Evolutionary conservation across 2,888 invertebrate genomes (phyloP), one percentile per base, ranked within the genome.

Genomic region (Drosophila colorata): DNA sequence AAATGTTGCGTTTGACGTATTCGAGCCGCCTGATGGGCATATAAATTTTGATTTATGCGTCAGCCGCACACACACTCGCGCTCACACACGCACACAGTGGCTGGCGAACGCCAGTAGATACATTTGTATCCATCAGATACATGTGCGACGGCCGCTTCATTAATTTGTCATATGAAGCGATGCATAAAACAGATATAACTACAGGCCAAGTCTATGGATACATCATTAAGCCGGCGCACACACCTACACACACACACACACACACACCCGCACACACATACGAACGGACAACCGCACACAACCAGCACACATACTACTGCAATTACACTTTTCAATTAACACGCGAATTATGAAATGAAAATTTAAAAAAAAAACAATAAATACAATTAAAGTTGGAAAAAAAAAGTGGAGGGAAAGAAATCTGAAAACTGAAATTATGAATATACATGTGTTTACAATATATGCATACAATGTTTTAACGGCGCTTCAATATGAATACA

Each of bases 161-260:
- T 87, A 82, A 86, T 86, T 86, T 86, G 84, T 78, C 85, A 83
- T 87, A 77, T 72, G 87, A 77, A 80, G 59, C 72, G 78, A 61
- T 74, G 78, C 74, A 83, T 83, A 65, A 83, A 72, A 46, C 74
- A 63, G 67, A 65, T 66, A 63, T 59, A 43, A 46, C 44, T 48
- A 46, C 20, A 18, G 13, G 16, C 33, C 37, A 40, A 74, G 40
- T 69, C 57, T 46, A 79, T 64, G 46, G 69, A 69, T 61, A 59
- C 57, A 69, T 77, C 80, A 79, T 80, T 77, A 77, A 77, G 78
- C 74, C 47, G 35, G 38, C 59, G n/a, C 40, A 25, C 25, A 33
- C 31, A 51, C 41, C 23, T 52, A 52, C 14, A 16, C 25, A 48
- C 33, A 11, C 44, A n/a, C 20, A 13, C 56, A 25, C 41, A 35